These are phyloP conservation scores for Itoplectis maculator DNA, from an alignment of 2,888 invertebrate genomes.

Conservation along the genomic window DNA sequence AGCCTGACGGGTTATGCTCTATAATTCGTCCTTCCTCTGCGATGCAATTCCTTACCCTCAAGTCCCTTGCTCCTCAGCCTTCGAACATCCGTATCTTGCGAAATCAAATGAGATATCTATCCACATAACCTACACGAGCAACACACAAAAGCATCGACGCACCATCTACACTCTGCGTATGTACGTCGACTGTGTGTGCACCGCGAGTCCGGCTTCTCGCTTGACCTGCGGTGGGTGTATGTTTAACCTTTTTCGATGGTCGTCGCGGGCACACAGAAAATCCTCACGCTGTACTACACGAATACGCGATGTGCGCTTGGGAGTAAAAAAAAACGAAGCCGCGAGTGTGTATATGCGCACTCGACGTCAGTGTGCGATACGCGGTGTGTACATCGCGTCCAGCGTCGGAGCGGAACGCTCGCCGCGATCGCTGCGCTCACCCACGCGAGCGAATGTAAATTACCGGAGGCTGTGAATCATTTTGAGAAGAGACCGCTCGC, in stretches of 20 bases:
- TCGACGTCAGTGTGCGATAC: too few relatives aligned
- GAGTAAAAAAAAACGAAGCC: constrained; percentile 39
- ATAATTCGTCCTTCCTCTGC: constrained; percentile 1
- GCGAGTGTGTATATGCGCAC: constrained; percentile 36
- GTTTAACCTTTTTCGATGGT: constrained; percentile 83
- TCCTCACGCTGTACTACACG: too few relatives aligned
- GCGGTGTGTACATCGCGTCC: too few relatives aligned
- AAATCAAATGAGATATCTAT: constrained; percentile 23
- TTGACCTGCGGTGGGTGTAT: constrained; percentile 82
- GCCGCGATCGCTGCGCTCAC: constrained; percentile 74
- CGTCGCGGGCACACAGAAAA: constrained; percentile 14
- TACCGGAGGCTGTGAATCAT: constrained; percentile 84
- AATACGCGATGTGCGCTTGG: constrained; percentile 23
- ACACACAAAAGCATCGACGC: too few relatives aligned
- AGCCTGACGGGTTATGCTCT: not conserved
- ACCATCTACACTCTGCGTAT: not conserved
- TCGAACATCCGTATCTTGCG: constrained; percentile 29
- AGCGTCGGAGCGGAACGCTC: constrained; percentile 62
- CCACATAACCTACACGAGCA: not conserved
- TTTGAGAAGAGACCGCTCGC: constrained; percentile 74
- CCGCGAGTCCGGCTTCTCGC: constrained; percentile 70
- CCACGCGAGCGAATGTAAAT: constrained; percentile 83
- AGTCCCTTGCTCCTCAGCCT: constrained; percentile 7
- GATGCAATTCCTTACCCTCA: too few relatives aligned
- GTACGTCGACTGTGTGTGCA: constrained; percentile 16